These are phyloP conservation scores for Cladorhizidae sp. DNA, from an alignment of 37 sponge, comb jelly and placozoan species.

Conservation along the genomic window DNA sequence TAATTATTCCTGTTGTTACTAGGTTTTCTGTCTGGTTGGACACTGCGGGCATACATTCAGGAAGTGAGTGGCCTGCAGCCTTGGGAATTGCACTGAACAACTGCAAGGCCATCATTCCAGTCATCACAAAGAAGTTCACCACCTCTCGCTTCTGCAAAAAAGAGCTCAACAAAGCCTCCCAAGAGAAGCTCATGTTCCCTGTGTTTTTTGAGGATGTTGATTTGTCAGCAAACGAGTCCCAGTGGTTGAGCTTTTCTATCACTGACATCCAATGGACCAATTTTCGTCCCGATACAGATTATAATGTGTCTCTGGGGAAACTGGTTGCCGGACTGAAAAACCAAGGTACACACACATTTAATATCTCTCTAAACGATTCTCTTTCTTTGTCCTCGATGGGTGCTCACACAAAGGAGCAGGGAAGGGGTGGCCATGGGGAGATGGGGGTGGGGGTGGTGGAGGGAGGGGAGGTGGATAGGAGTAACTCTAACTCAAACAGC, in stretches of 20 bases:
- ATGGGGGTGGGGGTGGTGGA: too few relatives aligned
- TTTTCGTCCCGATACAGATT: slow-evolving; percentile 66
- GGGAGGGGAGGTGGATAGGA: too few relatives aligned
- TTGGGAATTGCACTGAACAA: slow-evolving; percentile 70
- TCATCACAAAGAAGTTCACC: slow-evolving; percentile 78
- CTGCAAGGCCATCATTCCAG: slow-evolving; percentile 69
- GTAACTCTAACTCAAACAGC: too few relatives aligned
- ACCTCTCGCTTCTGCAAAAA: slow-evolving; percentile 73
- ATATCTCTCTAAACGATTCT: too few relatives aligned
- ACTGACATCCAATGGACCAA: slow-evolving; percentile 84
- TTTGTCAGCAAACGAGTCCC: slow-evolving; percentile 53
- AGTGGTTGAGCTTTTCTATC: slow-evolving; percentile 81
- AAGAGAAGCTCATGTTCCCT: slow-evolving; percentile 78
- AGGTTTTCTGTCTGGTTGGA: slow-evolving; percentile 74
- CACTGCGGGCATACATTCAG: slow-evolving; percentile 58
- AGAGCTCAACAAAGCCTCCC: slow-evolving; percentile 75
- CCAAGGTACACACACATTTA: too few relatives aligned
- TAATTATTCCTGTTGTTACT: too few relatives aligned
- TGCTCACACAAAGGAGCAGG: too few relatives aligned
- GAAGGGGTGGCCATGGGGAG: too few relatives aligned
- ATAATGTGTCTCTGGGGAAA: slow-evolving; percentile 43
- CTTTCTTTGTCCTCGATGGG: too few relatives aligned
- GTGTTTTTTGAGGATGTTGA: slow-evolving; percentile 68
- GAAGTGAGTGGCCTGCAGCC: slow-evolving; percentile 76
- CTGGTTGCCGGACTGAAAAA: slow-evolving; percentile 63